A percentile compares a stretch with the other conserved stretches of the same genome.
Conservation (phyloP, 2,113 vertebrate genomes). For the Chlorodrepanis virens region DNA sequence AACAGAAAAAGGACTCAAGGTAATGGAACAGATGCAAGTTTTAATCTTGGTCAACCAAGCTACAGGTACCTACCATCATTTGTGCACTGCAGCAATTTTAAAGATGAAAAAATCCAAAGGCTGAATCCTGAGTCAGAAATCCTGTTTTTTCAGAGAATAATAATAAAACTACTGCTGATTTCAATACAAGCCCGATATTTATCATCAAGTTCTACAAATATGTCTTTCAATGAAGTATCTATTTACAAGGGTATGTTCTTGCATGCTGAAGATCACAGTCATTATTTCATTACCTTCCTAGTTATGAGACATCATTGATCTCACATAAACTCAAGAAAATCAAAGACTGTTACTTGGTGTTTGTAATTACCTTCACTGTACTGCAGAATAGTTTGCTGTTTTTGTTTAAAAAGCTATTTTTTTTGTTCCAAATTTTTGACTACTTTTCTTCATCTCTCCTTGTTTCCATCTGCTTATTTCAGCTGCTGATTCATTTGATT, state of each 20-base stretch:
- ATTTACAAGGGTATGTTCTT: not conserved
- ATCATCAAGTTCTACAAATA: not conserved
- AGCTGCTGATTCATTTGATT: constrained; percentile 79
- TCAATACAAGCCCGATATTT: not conserved
- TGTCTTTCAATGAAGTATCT: not conserved
- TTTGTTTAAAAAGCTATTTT: not conserved
- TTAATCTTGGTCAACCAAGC: not conserved
- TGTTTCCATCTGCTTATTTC: not conserved
- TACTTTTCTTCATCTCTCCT: not conserved
- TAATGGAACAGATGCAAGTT: not conserved
- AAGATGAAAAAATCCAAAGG: not conserved
- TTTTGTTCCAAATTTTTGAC: not conserved
- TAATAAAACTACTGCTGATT: not conserved
- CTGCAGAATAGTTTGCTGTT: not conserved
- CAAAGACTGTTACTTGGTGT: not conserved
- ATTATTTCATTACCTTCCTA: not conserved
- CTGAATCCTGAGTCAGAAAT: not conserved
- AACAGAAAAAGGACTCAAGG: not conserved
- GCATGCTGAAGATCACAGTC: not conserved
- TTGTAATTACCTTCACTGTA: not conserved
- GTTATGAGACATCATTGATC: not conserved
- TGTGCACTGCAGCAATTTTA: not conserved
- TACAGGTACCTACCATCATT: not conserved
- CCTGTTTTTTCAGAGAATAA: not conserved
- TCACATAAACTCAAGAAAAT: not conserved